Percentiles rank a stretch among this genome's conserved stretches.
phyloP scores from a whole-genome alignment of 2,113 vertebrate genomes.

The Heptranchias perlo region DNA sequence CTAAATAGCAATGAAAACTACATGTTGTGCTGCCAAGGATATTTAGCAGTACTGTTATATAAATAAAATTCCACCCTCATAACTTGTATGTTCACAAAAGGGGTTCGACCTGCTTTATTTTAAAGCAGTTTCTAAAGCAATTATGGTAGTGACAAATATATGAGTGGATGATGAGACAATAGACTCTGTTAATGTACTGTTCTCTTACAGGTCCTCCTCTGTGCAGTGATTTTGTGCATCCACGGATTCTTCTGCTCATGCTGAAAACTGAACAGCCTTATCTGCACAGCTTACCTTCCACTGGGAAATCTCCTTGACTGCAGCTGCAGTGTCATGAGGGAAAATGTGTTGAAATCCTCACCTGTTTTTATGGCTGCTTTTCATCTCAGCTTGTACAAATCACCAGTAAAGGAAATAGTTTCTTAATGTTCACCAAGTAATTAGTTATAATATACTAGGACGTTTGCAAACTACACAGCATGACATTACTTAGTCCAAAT shows the following conservation, averaged over 20 bases:
- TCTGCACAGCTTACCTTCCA: neutral
- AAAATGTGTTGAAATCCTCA: neutral
- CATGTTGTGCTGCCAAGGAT: too few relatives aligned
- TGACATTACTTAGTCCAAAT: too few relatives aligned
- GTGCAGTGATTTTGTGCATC: neutral
- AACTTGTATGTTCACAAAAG: too few relatives aligned
- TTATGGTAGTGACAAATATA: neutral
- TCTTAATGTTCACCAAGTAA: neutral
- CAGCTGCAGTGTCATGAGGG: neutral
- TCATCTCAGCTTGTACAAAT: constrained; percentile 3
- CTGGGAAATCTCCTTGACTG: neutral
- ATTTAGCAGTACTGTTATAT: too few relatives aligned
- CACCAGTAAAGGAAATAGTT: neutral
- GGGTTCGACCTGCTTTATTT: too few relatives aligned
- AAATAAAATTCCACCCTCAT: too few relatives aligned
- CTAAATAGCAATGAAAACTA: too few relatives aligned
- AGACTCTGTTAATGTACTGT: neutral
- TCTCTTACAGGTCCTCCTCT: too few relatives aligned
- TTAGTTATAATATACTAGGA: neutral
- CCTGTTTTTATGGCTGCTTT: neutral
- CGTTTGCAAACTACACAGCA: too few relatives aligned
- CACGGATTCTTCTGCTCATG: neutral
- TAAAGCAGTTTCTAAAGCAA: neutral
- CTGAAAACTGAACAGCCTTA: neutral
- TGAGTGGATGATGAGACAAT: neutral